Conservation (phyloP, 2,797 vertebrate genomes). For the Oreonectes daqikongensis region DNA sequence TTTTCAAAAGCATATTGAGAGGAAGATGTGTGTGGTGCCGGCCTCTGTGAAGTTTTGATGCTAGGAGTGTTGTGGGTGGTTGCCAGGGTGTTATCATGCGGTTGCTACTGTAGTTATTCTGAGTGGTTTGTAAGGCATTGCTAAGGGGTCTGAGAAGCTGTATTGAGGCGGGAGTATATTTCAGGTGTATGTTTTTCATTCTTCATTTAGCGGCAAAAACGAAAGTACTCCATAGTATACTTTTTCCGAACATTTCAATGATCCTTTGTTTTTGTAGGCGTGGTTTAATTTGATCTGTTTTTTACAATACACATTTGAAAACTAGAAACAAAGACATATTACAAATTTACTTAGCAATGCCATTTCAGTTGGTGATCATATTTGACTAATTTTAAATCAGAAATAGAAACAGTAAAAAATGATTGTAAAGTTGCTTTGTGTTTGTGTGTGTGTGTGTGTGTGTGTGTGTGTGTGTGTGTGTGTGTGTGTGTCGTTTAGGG, state of each 20-base stretch:
- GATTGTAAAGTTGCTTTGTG: neutral
- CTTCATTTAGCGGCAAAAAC: no score
- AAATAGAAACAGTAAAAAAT: neutral
- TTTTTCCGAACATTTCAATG: no score
- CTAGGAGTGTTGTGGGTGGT: neutral
- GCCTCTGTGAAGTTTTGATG: neutral
- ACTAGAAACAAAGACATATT: no score
- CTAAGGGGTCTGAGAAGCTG: no score
- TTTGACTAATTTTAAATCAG: neutral
- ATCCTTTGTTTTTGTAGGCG: no score
- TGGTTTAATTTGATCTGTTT: no score
- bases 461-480: no score
- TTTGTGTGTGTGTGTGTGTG: conserved; percentile 60
- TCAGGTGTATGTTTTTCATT: no score
- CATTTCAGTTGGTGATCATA: neutral
- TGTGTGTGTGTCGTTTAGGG: conserved; percentile 76
- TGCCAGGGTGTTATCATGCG: neutral
- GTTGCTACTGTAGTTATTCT: neutral
- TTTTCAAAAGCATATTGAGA: no score
- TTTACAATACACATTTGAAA: no score
- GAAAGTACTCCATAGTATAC: no score
- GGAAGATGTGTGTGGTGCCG: neutral
- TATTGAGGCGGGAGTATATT: no score
- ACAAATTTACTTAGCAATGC: neutral
- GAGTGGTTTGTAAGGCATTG: neutral